Evolutionary conservation across 2,888 invertebrate species (phyloP).

Genomic region (Coenonympha glycerion): DNA sequence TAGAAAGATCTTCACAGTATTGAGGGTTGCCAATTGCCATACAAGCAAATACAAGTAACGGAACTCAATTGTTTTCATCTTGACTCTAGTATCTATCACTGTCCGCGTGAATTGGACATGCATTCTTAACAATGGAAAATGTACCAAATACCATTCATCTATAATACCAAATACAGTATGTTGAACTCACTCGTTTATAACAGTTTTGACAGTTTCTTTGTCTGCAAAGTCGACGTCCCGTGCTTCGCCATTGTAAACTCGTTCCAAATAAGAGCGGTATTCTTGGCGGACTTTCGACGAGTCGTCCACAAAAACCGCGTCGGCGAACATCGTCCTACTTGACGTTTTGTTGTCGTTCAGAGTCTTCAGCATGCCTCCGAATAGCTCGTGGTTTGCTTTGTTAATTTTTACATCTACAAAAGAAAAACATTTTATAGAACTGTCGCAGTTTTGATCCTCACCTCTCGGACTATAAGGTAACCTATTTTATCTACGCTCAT

Average conservation of each 20-base stretch:
- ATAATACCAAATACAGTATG: not conserved
- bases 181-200: conserved; percentile 70
- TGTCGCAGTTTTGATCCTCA: too few species aligned
- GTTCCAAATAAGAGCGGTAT: conserved; percentile 69
- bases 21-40: too few species aligned
- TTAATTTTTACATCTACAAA: conserved; percentile 50
- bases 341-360: conserved; percentile 39
- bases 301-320: conserved; percentile 77
- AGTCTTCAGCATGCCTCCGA: conserved; percentile 68
- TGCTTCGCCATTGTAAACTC: conserved; percentile 76
- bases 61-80: too few species aligned
- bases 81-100: too few species aligned
- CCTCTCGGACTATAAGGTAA: too few species aligned
- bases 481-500: too few species aligned
- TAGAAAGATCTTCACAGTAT: too few species aligned
- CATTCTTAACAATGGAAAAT: too few species aligned
- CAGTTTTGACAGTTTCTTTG: conserved; percentile 45
- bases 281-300: conserved; percentile 71
- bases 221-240: conserved; percentile 72
- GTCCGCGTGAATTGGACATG: too few species aligned
- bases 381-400: conserved; percentile 74
- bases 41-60: too few species aligned
- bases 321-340: conserved; percentile 68
- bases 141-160: not conserved
- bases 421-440: not conserved